phyloP scores from a whole-genome alignment of 2,113 vertebrate species.

The Oenanthe melanoleuca region DNA sequence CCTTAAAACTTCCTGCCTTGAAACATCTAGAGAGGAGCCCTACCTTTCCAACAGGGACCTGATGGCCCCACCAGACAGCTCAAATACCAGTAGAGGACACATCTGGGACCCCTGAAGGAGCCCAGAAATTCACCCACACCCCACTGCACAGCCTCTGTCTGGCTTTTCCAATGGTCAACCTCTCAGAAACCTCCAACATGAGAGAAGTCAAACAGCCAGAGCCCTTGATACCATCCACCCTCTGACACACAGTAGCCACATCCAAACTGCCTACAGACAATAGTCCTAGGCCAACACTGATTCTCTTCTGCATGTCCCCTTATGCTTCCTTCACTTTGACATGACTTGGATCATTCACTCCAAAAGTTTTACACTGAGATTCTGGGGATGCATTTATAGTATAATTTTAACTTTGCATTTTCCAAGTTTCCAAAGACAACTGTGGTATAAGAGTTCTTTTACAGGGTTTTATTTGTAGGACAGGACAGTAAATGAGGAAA shows the following conservation, averaged over 20 bases:
- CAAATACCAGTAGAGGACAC: background rate
- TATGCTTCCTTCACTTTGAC: background rate
- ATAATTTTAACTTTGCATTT: background rate
- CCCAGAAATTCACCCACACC: background rate
- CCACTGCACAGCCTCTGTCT: background rate
- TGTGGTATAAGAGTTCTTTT: background rate
- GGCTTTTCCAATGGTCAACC: background rate
- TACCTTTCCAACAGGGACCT: background rate
- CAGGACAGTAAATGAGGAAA: background rate
- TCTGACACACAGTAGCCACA: background rate
- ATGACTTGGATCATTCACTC: background rate
- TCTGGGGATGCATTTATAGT: background rate
- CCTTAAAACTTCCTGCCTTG: background rate
- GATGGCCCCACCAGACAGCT: background rate
- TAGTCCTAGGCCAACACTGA: fast-evolving
- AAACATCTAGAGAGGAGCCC: background rate
- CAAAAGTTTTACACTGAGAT: background rate
- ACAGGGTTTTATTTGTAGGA: background rate
- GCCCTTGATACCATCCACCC: background rate
- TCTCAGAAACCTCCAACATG: background rate
- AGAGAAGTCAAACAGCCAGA: background rate
- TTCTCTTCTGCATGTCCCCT: background rate
- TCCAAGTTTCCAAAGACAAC: background rate
- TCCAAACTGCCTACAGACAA: background rate
- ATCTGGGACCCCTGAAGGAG: background rate